Base-by-base conservation (phyloP, 2,113 vertebrate species). In the Pterocles burchelli region DNA sequence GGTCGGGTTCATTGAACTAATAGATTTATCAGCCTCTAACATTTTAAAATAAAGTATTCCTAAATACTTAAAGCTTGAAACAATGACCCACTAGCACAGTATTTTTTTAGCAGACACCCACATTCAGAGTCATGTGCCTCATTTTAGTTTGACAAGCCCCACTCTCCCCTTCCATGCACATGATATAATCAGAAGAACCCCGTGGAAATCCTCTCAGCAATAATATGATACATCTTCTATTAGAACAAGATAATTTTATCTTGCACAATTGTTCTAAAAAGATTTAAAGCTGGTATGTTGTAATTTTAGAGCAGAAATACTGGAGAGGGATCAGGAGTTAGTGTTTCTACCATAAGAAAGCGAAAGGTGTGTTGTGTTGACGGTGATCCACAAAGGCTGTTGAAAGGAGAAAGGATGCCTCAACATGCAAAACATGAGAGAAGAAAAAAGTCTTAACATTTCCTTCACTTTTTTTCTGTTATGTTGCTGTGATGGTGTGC, bases 1-100 rank as follows among this genome's bases (percentile, higher is more conserved):
- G 2, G 1, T 52, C 3, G 2, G 1, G 3, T 70, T 51, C 8
- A 16, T 6, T 33, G 25, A 73, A 24, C 9, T 31, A 63, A 9
- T 59, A 66, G 10, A 73, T 68, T 63, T 73, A 73, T 9, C 9
- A 87, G 13, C 7, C 11, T 31, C 20, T 38, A 61, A 18, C 11
- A 38, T 57, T 66, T 70, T 58, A 38, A 85, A 88, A 54, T n/a
- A 38, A 83, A 48, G 10, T 52, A n/a, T 61, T 38, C 14, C 45
- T 80, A 48, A 72, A 45, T 59, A 4, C 3, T 58, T 84, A 24
- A 9, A 43, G 3, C 9, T 79, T 55, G 66, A 63, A 67, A 67
- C 0, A 0, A 36, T 62, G 41, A 74, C 15, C 46, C 36, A 41
- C 45, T 51, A 65, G 28, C 11, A 76, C 41, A 55, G 7, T 17